Conservation (phyloP, 2,113 vertebrate genomes). For the Pristiophorus japonicus region DNA sequence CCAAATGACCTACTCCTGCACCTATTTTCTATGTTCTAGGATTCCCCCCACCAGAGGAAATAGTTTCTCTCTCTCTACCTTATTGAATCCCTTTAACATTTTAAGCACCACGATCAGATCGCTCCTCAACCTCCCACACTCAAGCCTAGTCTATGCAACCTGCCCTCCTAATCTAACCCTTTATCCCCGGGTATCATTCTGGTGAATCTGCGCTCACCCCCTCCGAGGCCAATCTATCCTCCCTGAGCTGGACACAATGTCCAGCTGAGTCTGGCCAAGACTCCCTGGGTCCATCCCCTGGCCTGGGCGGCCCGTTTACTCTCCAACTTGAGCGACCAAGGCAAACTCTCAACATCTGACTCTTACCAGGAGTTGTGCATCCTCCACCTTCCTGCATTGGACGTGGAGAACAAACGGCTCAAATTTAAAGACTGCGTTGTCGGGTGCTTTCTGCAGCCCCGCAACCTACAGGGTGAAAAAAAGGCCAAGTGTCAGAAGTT, state of each 20-base stretch:
- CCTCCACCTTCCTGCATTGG: constrained; percentile 68
- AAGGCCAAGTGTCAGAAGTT: background rate
- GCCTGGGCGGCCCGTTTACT: background rate
- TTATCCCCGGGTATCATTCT: background rate
- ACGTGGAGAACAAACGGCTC: constrained; percentile 87
- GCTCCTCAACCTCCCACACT: background rate
- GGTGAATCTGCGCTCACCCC: background rate
- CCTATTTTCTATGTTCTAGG: too few relatives aligned
- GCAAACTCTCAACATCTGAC: background rate
- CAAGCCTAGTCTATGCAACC: background rate
- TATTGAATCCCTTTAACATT: background rate
- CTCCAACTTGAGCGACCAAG: background rate
- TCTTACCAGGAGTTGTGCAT: constrained; percentile 82
- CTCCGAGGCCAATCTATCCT: background rate
- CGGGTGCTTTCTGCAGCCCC: constrained; percentile 56
- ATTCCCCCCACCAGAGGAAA: too few relatives aligned
- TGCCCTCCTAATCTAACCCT: background rate
- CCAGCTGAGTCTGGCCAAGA: background rate
- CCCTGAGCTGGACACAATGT: background rate
- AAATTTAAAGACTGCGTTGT: constrained; percentile 77
- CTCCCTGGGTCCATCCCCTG: background rate
- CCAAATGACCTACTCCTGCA: too few relatives aligned
- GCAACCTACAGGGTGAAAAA: constrained; percentile 53
- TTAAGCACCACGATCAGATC: background rate
- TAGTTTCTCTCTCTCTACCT: too few relatives aligned